phyloP scores from a whole-genome alignment of 2,113 vertebrate species.

The Monarcha castaneiventris region DNA sequence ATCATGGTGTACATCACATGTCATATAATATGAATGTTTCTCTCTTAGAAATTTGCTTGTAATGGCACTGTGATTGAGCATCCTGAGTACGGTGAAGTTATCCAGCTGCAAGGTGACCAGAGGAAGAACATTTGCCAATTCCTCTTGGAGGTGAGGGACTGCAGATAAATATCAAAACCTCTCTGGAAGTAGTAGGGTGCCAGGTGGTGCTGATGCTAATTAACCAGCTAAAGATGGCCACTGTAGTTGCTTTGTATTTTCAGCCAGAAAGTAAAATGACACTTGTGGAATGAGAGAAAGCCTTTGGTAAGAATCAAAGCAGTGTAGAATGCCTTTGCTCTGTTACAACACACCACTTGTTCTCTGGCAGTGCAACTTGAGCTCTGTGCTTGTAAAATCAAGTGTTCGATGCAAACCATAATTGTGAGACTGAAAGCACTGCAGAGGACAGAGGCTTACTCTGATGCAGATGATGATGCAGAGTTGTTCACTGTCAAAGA shows the following conservation, averaged over 20 bases:
- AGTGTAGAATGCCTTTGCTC: background rate
- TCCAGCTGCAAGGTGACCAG: conserved; percentile 86
- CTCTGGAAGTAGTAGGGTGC: background rate
- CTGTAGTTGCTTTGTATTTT: background rate
- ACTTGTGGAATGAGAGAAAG: background rate
- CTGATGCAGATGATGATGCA: background rate
- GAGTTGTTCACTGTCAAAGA: background rate
- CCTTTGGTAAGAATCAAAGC: background rate
- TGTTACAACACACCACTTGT: background rate
- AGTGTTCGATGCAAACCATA: background rate
- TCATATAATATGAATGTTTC: background rate
- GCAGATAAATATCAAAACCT: background rate
- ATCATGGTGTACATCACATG: background rate
- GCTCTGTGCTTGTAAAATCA: background rate
- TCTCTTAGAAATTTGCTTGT: conserved; percentile 82
- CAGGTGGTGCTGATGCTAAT: background rate
- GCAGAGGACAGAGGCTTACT: background rate
- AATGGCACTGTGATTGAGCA: conserved; percentile 88
- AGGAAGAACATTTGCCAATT: conserved; percentile 86
- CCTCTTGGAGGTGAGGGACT: conserved; percentile 79
- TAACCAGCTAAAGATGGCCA: background rate
- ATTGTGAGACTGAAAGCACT: background rate
- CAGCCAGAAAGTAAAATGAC: background rate
- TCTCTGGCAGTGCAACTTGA: background rate
- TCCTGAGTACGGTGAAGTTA: conserved; percentile 85